phyloP scores from a whole-genome alignment of 2,113 vertebrate genomes.

The Vulpes vulpes region DNA sequence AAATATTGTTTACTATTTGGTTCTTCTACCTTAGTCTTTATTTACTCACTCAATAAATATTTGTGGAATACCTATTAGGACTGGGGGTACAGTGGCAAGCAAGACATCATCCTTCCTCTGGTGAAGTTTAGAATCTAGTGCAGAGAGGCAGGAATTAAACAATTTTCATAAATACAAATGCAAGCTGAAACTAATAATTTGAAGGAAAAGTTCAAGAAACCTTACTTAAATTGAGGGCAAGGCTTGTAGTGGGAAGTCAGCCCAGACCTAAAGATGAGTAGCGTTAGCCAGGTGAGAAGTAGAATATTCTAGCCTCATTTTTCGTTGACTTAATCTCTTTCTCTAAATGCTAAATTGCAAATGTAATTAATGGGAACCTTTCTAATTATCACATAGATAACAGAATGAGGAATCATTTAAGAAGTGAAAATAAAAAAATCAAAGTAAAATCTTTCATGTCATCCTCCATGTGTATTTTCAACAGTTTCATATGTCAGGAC shows the following conservation, averaged over 20 bases:
- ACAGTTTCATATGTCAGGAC: neutral
- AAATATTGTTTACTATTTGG: neutral
- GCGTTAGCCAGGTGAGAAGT: neutral
- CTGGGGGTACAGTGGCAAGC: neutral
- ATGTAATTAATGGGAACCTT: neutral
- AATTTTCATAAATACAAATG: slow-evolving; percentile 19
- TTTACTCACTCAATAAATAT: slow-evolving; percentile 4
- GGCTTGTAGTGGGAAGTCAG: neutral
- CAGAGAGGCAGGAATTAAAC: neutral
- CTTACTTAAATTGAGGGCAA: neutral
- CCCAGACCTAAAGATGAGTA: neutral
- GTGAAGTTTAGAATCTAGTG: slow-evolving; percentile 7
- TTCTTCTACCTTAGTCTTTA: neutral
- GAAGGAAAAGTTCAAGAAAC: neutral
- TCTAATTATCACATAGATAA: neutral
- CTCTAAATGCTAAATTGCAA: neutral
- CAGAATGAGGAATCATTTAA: slow-evolving; percentile 5
- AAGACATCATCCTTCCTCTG: neutral
- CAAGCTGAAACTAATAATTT: neutral
- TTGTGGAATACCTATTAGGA: neutral
- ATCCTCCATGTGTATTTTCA: neutral
- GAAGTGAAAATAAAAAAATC: slow-evolving; percentile 38
- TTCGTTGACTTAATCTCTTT: neutral
- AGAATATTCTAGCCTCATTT: slow-evolving; percentile 4
- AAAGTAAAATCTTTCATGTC: neutral